These are phyloP conservation scores for Pachypsylla venusta DNA, from an alignment of 1,140 invertebrate genomes.

Conservation along the genomic window DNA sequence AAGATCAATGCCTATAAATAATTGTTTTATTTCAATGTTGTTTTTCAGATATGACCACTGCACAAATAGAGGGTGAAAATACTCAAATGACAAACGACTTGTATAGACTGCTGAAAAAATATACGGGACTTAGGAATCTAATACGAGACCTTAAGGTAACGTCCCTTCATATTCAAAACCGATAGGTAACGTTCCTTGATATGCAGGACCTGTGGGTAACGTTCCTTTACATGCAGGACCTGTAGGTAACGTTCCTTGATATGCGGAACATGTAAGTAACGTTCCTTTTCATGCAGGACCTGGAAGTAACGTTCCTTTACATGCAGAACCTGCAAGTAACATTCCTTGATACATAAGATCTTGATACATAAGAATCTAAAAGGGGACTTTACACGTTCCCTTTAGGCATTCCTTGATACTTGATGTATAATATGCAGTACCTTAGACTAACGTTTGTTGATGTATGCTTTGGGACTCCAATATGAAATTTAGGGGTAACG, in stretches of 20 bases:
- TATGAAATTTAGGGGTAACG: too few species aligned
- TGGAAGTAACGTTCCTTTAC: background rate
- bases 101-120: slow-evolving; percentile 79
- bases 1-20: too few species aligned
- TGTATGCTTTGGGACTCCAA: too few species aligned
- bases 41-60: slow-evolving; percentile 70
- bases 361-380: too few species aligned
- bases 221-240: background rate
- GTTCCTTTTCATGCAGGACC: background rate
- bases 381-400: too few species aligned
- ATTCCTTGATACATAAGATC: background rate
- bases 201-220: slow-evolving; percentile 74
- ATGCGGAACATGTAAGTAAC: slow-evolving; percentile 74
- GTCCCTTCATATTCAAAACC: background rate
- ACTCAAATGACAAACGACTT: slow-evolving; percentile 89
- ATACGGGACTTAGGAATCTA: slow-evolving; percentile 69
- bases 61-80: slow-evolving; percentile 83
- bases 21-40: too few species aligned
- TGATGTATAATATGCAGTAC: too few species aligned
- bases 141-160: slow-evolving; percentile 74
- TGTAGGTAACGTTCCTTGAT: background rate
- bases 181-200: background rate
- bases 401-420: too few species aligned
- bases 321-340: slow-evolving; percentile 74
- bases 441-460: too few species aligned